Evolutionary conservation across 1,140 invertebrate genomes (phyloP).

Genomic region (Gryon sp.): DNA sequence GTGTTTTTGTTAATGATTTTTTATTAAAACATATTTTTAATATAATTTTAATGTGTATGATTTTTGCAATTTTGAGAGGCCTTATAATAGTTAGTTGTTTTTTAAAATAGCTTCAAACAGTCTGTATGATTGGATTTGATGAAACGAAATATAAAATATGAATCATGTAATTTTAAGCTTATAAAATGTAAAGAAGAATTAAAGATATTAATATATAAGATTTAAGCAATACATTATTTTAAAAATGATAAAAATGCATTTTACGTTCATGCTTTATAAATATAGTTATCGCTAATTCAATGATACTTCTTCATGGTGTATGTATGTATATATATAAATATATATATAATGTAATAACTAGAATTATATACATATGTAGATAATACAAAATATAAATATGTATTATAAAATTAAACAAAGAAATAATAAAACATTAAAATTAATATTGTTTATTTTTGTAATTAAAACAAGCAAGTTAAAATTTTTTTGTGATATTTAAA

Average conservation of each 20-base stretch:
- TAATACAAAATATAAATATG: slow-evolving; percentile 30
- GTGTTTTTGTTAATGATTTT: too few relatives aligned
- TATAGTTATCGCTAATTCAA: slow-evolving; percentile 36
- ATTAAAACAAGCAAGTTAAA: too few relatives aligned
- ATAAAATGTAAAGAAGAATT: slow-evolving; percentile 14
- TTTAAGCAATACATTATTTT: slow-evolving; percentile 27
- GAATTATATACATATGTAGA: slow-evolving; percentile 42
- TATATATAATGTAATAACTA: slow-evolving; percentile 39
- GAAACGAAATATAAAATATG: slow-evolving; percentile 17
- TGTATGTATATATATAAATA: slow-evolving; percentile 45
- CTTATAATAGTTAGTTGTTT: slow-evolving; percentile 32
- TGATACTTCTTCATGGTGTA: slow-evolving; percentile 43
- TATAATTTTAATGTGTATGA: not conserved
- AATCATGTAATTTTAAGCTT: slow-evolving; percentile 7
- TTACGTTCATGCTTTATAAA: slow-evolving; percentile 33
- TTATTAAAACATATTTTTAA: too few relatives aligned
- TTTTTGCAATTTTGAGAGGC: slow-evolving; percentile 19
- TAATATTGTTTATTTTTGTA: slow-evolving; percentile 37
- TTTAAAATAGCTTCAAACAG: slow-evolving; percentile 1
- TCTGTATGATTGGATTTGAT: slow-evolving; percentile 32
- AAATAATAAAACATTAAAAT: slow-evolving; percentile 2
- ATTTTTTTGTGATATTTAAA: too few relatives aligned
- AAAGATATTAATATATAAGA: slow-evolving; percentile 18
- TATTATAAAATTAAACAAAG: slow-evolving; percentile 27
- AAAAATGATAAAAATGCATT: slow-evolving; percentile 24